Evolutionary conservation across 2,113 vertebrate species (phyloP), one percentile per base, ranked within the genome.

Genomic region (Peromyscus californicus): DNA sequence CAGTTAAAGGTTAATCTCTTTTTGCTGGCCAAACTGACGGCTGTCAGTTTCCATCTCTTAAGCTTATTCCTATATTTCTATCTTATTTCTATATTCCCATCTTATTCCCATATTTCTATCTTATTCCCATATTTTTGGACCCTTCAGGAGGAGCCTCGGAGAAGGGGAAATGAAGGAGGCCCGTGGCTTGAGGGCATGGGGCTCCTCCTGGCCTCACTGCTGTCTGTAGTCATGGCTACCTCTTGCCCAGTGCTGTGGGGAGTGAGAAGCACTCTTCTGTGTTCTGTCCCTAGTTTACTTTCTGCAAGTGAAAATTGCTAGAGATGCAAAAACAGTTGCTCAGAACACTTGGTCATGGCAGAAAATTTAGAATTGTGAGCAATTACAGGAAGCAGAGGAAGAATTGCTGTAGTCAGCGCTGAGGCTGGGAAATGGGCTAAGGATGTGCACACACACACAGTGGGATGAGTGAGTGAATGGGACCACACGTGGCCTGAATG

Each of bases 251-350:
- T 5, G 39, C 15, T 83, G 36, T 59, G 19, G 48, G 26, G 67
- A 65, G 16, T 21, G 72, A 1, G 80, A 63, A 24, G 26, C 5
- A 15, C 7, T n/a, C 51, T 36, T 76, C 15, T 70, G 61, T 48
- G 42, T 33, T 59, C 36, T 42, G 76, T 70, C 36, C 91, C 92
- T 54, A 10, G 83, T 86, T 83, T 94, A 36, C 85, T 59, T 95
- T 89, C 51, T 82, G 95, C 54, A 45, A 84, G 39, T 59, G n/a
- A 9, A 84, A 97, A 90, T 74, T 76, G 83, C 88, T 86, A 15
- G 91, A 59, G 67, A 69, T 57, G 67, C 89, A 93, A 65, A 91
- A 94, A 75, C 48, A 61, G 82, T 48, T 54, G 87, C 61, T 57
- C 67, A 89, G 72, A 95, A 63, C 13, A 70, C 76, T 80, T 48